Base-by-base conservation (phyloP, 2,888 invertebrate species). In the Agrochola lychnidis region DNA sequence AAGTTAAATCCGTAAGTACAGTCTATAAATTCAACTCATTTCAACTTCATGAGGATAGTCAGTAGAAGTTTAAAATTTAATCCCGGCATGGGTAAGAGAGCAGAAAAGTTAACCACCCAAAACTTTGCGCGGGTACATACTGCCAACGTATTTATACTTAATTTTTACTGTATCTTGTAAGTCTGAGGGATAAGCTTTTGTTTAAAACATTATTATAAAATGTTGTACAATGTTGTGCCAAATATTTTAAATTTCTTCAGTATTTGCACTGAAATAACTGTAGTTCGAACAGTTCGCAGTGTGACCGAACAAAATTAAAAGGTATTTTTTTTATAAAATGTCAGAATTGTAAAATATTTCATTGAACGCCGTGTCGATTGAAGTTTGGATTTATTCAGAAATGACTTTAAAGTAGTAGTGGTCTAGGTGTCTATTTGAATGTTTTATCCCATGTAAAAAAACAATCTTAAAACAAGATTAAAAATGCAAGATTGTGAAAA, bases 21-120 rank as follows among this genome's bases (percentile, higher is more conserved):
- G 89, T 89, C 90, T 92, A 93, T 93, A 94, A 94, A 94, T 94
- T 93, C 90, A 93, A 92, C 93, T 94, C 93, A 93, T 92, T 93
- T 93, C 91, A 94, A 94, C 93, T 94, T 94, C 93, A 93, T 92
- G 92, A 93, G 92, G 93, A 93, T 93, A 94, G 94, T 93, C 92
- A 87, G 92, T 89, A 87, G 89, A 94, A 95, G 93, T 95, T 95
- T 93, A 94, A 95, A 95, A 95, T 95, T 95, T 95, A 94, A 95
- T 95, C 93, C 94, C 84, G 88, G 90, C 91, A 88, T 90, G 92
- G 92, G 92, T 93, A 94, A 94, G 93, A 94, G 93, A 94, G 93
- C 92, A 93, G 93, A 93, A 93, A 95, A 95, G 94, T 95, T 94
- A 94, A 93, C 93, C 92, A 86, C 91, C 93, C 90, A 93, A 94